Conservation (phyloP, 2,797 vertebrate genomes). For the Hyperoplus lanceolatus region DNA sequence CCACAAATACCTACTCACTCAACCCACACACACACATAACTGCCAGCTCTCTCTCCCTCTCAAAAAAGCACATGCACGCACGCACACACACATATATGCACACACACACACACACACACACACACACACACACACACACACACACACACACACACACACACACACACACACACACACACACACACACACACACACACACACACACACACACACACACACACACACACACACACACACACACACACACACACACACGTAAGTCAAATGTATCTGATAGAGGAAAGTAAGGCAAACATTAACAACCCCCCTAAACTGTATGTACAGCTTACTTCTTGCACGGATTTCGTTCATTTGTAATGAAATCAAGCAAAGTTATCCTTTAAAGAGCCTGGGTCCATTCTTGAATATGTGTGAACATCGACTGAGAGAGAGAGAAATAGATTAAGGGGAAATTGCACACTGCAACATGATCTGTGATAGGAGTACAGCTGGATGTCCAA, state of each 20-base stretch:
- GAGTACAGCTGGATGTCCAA: conserved; percentile 18
- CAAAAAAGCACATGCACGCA: neutral
- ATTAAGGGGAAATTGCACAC: conserved; percentile 4
- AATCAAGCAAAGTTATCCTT: neutral
- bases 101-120: too few species aligned
- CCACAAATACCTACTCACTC: conserved; percentile 48
- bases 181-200: too few species aligned
- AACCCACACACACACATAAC: conserved; percentile 7
- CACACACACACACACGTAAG: neutral
- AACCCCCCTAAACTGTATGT: neutral
- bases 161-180: too few species aligned
- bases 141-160: too few species aligned
- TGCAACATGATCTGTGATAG: conserved; percentile 21
- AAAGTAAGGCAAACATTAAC: neutral
- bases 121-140: too few species aligned
- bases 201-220: too few species aligned
- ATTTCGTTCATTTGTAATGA: too few species aligned
- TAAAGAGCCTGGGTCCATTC: neutral
- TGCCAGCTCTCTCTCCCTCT: conserved; percentile 11
- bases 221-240: too few species aligned
- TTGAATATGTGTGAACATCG: neutral
- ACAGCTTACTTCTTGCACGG: neutral
- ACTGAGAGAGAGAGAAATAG: neutral
- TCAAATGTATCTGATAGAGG: conserved; percentile 5
- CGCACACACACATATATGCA: neutral